Evolutionary conservation across 1,140 invertebrate genomes (phyloP).

Genomic region (Rhyacophila brunnea): DNA sequence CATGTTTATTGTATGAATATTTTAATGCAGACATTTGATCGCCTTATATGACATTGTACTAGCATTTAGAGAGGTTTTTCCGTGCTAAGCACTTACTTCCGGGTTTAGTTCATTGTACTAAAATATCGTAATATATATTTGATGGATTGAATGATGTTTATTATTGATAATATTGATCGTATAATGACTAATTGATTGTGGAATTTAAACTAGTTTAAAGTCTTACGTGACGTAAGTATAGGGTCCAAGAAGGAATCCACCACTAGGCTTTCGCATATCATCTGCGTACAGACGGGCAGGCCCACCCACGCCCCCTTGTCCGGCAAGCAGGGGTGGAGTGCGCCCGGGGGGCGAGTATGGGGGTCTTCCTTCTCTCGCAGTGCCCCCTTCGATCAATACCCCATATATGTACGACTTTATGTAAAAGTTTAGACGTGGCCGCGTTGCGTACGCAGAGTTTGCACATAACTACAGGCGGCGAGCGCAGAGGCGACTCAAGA

Average conservation of each 20-base stretch:
- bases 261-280: constrained; percentile 26
- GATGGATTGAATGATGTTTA: too few species aligned
- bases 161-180: too few species aligned
- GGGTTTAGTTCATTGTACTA: too few species aligned
- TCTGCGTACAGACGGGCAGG: constrained; percentile 27
- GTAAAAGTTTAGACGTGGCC: constrained; percentile 36
- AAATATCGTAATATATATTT: too few species aligned
- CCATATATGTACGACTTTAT: constrained; percentile 37
- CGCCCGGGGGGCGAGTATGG: constrained; percentile 8
- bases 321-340: constrained; percentile 5
- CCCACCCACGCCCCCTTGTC: constrained; percentile 29
- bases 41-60: too few species aligned
- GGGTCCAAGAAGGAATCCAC: constrained; percentile 4
- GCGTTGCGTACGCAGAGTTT: constrained; percentile 35
- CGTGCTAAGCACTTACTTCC: too few species aligned
- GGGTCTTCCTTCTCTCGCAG: constrained; percentile 26
- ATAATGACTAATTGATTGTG: too few species aligned
- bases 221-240: too few species aligned
- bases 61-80: too few species aligned
- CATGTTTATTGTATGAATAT: too few species aligned
- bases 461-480: constrained; percentile 2
- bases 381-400: constrained; percentile 34
- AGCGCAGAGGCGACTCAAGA: background rate
- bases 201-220: too few species aligned
- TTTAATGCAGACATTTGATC: too few species aligned